Evolutionary conservation across 1,140 invertebrate genomes (phyloP), one percentile per base, ranked within the genome.

Genomic region (Caerostris extrusa): DNA sequence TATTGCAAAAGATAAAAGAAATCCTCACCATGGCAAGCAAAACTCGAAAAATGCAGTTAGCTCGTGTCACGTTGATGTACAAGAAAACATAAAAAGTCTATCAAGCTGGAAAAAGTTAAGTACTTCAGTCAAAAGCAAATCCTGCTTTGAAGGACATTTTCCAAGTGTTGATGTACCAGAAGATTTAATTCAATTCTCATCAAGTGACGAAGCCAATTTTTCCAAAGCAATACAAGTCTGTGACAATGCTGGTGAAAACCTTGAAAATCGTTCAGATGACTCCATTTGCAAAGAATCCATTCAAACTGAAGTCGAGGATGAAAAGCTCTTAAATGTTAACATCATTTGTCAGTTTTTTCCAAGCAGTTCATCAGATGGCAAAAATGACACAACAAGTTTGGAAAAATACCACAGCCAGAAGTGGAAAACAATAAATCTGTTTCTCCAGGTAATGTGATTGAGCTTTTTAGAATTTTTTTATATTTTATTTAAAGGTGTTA

Each of bases 281-380:
- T 12, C 34, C 3, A 50, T 34, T 8, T 77, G 34, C 7, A 53
- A 53, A 5, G 71, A 53, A 53, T 77, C 71, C 8, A 53, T 34
- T 8, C 34, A 77, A 12, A 19, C 53, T 3, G 82, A 83, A 58
- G 17, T 17, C 17, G 7, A 7, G 57, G 19, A 3, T 56, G 14
- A 83, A 83, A 83, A 83, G n/a, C n/a, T 83, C 14, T 14, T 83
- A 58, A 56, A 83, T 57, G n/a, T 83, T 17, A 83, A 83, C 10
- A 83, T 83, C 34, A 57, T 83, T 58, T 83, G 82, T 56, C 82
- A 58, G 3, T 58, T 83, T 58, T 56, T 83, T 6, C 55, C 82
- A 58, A 83, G 19, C 5, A 19, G n/a, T n/a, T 6, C 82, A 19
- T 57, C 82, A 1, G 7, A 10, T 57, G 14, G 7, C 5, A 58